Evolutionary conservation across 2,113 vertebrate species (phyloP).

Genomic region (Chionodraco myersi): DNA sequence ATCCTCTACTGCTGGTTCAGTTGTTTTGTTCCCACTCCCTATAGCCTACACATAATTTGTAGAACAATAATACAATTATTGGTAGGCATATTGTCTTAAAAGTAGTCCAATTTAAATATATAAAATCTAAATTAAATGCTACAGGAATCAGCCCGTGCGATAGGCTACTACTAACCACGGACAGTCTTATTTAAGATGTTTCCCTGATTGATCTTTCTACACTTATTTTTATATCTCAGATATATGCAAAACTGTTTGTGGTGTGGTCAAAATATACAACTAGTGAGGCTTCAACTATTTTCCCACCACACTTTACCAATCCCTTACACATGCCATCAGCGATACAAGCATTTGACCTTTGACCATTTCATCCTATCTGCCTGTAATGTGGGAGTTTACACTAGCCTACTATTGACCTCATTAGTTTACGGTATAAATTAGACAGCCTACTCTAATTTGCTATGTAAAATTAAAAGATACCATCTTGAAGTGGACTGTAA

Average conservation of each 20-base stretch:
- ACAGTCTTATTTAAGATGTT: background rate
- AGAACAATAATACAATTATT: too few species aligned
- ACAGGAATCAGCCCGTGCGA: background rate
- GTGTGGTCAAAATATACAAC: too few species aligned
- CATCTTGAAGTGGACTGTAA: background rate
- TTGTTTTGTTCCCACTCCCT: too few species aligned
- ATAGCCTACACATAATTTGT: too few species aligned
- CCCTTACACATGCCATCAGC: too few species aligned
- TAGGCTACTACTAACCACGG: background rate
- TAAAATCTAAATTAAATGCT: background rate
- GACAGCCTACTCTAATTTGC: too few species aligned
- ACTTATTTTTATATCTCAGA: too few species aligned
- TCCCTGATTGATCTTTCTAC: too few species aligned
- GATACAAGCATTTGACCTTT: background rate
- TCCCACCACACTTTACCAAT: too few species aligned
- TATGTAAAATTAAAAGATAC: background rate
- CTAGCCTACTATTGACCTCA: background rate
- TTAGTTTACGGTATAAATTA: background rate
- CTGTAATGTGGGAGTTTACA: background rate
- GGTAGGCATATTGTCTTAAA: background rate
- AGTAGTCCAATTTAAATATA: background rate
- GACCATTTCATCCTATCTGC: constrained; percentile 8
- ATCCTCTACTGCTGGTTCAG: too few species aligned
- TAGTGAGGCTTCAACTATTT: too few species aligned
- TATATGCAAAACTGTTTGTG: too few species aligned